Base-by-base conservation (phyloP, 2,888 invertebrate genomes). In the Lepidochrysops patricia region DNA sequence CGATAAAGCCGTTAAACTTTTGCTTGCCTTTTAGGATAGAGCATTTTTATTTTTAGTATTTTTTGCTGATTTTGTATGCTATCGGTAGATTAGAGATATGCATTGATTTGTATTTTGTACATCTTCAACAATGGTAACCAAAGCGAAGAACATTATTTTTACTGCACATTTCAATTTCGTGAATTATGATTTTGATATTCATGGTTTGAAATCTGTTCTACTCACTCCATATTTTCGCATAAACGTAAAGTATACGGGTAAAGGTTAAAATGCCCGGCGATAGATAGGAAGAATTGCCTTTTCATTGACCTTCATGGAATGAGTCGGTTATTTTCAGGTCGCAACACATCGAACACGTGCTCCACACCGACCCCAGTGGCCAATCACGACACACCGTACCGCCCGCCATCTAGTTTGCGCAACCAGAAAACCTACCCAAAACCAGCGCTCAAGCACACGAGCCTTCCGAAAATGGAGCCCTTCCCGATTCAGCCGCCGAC, bases 391-490 rank as follows among this genome's bases (percentile, higher is more conserved):
- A 88, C 89, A 0, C 75, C 82, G n/a, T 88, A 89, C 74, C 87
- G 90, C 62, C 90, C 89, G 50, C 90, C 89, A 32, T 88, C 88
- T 37, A 87, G 84, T 64, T 74, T 82, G 0, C 79, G 88, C 37
- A 87, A 81, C 74, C 85, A 83, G 72, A 89, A 89, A 66, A 88
- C 89, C 15, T 87, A 87, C 65, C 88, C 88, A 0, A 89, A 87
- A 65, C 87, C 86, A 1, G 86, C 81, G 1, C 74, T 87, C 0
- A 88, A 88, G 65, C 79, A 87, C 66, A 76, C 73, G 5, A 72
- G 74, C 60, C 58, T 84, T n/a, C 90, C 90, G 1, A 85, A 81
- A 73, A 84, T 90, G 75, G 90, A 90, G 65, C 89, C 90, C 0
- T 90, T 89, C 72, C 90, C 90, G 0, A 65, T 88, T 0, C 78